These are phyloP conservation scores for Lutjanus erythropterus DNA, from an alignment of 2,113 vertebrate genomes.

Conservation along the genomic window DNA sequence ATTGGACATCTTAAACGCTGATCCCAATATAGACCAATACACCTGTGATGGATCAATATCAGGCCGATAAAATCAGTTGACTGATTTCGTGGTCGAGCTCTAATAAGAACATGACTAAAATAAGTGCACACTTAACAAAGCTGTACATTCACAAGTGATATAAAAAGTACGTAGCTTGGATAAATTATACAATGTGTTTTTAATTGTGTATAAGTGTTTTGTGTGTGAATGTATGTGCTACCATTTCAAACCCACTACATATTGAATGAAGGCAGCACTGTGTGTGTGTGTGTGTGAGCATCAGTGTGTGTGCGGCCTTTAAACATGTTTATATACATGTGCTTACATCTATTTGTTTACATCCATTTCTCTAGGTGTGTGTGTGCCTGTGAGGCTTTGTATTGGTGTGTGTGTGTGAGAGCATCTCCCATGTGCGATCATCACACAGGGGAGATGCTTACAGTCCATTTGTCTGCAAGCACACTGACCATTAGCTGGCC, in stretches of 20 bases:
- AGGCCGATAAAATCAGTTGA: too few species aligned
- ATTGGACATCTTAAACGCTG: too few species aligned
- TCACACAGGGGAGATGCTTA: slow-evolving; percentile 71
- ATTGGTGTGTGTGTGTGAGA: slow-evolving; percentile 19
- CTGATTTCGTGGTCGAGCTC: too few species aligned
- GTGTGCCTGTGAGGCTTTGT: not conserved
- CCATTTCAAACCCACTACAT: slow-evolving; percentile 1
- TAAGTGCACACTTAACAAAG: slow-evolving; percentile 9
- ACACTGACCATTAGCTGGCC: slow-evolving; percentile 81
- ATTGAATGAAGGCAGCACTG: not conserved
- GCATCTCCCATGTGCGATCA: slow-evolving; percentile 61
- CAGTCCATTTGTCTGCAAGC: slow-evolving; percentile 80
- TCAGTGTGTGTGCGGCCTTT: not conserved
- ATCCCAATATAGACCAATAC: too few species aligned
- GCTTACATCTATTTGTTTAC: slow-evolving; percentile 48
- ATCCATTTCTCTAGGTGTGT: slow-evolving; percentile 33
- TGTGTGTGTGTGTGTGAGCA: slow-evolving; percentile 3
- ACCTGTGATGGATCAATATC: too few species aligned
- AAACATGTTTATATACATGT: not conserved
- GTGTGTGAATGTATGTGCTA: slow-evolving; percentile 3
- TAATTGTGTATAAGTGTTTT: slow-evolving; percentile 20
- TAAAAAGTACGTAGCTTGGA: not conserved
- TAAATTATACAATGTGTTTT: not conserved
- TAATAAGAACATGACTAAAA: not conserved
- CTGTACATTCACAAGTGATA: slow-evolving; percentile 8